Conservation (phyloP, 2,797 vertebrate species). For the Sylvilagus floridanus region DNA sequence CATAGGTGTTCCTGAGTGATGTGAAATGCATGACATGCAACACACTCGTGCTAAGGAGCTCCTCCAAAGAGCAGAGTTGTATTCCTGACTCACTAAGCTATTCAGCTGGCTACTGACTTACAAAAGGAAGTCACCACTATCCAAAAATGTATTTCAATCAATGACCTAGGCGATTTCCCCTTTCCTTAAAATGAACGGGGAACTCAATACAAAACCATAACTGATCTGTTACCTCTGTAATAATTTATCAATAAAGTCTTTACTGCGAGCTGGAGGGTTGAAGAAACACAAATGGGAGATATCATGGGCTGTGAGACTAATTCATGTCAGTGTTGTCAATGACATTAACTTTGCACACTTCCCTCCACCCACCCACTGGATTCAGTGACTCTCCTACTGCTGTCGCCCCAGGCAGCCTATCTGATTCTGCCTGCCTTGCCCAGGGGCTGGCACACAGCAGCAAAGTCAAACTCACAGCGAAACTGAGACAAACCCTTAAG, state of each 20-base stretch:
- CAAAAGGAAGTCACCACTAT: background rate
- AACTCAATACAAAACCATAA: background rate
- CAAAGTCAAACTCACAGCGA: background rate
- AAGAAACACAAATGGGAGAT: background rate
- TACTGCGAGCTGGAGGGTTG: background rate
- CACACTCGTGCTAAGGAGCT: background rate
- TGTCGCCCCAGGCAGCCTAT: background rate
- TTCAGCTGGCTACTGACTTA: background rate
- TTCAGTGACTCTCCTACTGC: background rate
- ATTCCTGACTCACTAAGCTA: background rate
- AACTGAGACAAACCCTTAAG: conserved; percentile 41
- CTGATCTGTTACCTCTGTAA: background rate
- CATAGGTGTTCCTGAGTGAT: background rate
- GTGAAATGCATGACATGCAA: background rate
- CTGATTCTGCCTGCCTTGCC: conserved; percentile 14
- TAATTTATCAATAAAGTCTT: background rate
- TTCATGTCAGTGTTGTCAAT: background rate
- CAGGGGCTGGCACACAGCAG: background rate
- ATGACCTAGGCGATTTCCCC: background rate
- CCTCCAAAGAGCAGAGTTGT: background rate
- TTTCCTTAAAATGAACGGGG: conserved; percentile 23
- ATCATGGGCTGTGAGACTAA: background rate
- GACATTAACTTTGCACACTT: background rate
- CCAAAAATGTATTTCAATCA: background rate
- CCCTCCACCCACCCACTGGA: background rate